A percentile compares a stretch with the other conserved stretches of the same genome.
phyloP scores from a whole-genome alignment of 1,140 invertebrate species.

The Lasaia peninsularis region DNA sequence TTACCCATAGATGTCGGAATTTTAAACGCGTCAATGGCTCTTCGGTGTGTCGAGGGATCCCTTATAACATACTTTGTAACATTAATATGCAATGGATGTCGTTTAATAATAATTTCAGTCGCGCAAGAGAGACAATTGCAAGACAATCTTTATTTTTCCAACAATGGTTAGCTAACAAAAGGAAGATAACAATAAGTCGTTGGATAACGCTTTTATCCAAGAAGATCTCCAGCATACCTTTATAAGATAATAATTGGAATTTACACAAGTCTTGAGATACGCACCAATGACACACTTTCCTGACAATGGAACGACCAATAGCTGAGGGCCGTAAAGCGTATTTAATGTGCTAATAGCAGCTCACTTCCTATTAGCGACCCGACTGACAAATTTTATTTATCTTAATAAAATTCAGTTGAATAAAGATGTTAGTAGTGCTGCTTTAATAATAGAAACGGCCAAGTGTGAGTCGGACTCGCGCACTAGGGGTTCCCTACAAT shows the following conservation, averaged over 20 bases:
- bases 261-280: constrained; percentile 1
- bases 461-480: no score
- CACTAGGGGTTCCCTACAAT: no score
- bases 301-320: not conserved
- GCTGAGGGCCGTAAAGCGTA: no score
- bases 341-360: no score
- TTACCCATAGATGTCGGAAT: no score
- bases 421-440: not conserved
- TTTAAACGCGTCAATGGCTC: no score
- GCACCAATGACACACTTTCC: not conserved
- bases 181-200: not conserved
- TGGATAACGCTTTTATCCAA: not conserved
- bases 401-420: not conserved
- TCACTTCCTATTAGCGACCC: no score
- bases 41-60: no score
- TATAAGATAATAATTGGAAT: constrained; percentile 2
- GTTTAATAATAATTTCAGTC: not conserved
- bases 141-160: not conserved
- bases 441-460: no score
- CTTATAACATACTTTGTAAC: no score
- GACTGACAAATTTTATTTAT: not conserved
- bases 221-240: not conserved
- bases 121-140: not conserved
- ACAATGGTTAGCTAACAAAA: not conserved
- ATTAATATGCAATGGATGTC: no score